Evolutionary conservation across 1,140 invertebrate species (phyloP).

Genomic region (Periplaneta americana): DNA sequence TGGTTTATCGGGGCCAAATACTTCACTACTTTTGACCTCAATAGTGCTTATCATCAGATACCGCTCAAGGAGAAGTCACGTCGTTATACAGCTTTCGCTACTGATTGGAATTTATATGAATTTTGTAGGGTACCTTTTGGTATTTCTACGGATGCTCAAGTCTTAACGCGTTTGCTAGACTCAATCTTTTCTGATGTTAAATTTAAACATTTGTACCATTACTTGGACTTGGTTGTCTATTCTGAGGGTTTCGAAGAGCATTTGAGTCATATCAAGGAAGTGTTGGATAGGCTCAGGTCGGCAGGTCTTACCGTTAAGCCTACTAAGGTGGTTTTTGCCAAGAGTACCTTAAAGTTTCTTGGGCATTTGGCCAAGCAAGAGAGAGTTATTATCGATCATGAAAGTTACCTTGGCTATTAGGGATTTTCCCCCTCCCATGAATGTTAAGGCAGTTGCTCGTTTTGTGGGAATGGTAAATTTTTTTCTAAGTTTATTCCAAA

Average conservation of each 20-base stretch:
- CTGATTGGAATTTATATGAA: neutral
- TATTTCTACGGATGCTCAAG: neutral
- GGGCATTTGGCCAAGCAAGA: constrained; percentile 10
- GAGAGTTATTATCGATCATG: constrained; percentile 3
- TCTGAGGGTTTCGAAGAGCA: constrained; percentile 19
- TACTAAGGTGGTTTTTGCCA: constrained; percentile 17
- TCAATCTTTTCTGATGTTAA: neutral
- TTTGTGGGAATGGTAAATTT: neutral
- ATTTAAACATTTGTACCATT: constrained; percentile 14
- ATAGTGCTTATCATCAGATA: neutral
- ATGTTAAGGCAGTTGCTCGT: neutral
- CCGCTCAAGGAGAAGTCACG: neutral
- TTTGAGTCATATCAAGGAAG: constrained; percentile 18
- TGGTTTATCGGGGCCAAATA: neutral
- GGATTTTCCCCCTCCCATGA: constrained; percentile 14
- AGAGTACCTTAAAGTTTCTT: neutral
- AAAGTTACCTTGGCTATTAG: constrained; percentile 7
- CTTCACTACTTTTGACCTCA: neutral
- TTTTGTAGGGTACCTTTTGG: neutral
- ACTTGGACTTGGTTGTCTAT: constrained; percentile 29
- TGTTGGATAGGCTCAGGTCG: constrained; percentile 15
- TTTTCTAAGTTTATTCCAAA: constrained; percentile 1
- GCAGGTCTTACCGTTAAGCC: constrained; percentile 21
- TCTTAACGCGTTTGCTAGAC: neutral
- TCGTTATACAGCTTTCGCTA: neutral